These are phyloP conservation scores for Carcina quercana DNA, from an alignment of 2,888 invertebrate genomes.

Conservation along the genomic window DNA sequence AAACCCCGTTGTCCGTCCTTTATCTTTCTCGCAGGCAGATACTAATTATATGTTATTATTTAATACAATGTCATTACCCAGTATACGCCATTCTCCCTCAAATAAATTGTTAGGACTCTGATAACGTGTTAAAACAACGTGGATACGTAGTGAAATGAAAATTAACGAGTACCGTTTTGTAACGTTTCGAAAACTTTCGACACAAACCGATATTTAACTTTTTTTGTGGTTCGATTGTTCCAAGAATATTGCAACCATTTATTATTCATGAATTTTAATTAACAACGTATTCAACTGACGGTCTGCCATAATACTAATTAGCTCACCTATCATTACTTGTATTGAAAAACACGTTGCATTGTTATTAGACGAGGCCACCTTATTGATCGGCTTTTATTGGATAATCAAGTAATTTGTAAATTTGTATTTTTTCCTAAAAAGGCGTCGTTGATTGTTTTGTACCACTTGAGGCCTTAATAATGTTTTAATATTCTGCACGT, in stretches of 20 bases:
- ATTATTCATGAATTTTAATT: constrained; percentile 53
- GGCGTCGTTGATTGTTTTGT: too few relatives aligned
- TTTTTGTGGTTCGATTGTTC: constrained; percentile 44
- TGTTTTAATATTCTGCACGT: too few relatives aligned
- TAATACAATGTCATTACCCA: constrained; percentile 65
- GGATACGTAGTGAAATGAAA: constrained; percentile 37
- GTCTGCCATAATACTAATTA: constrained; percentile 42
- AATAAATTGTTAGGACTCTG: constrained; percentile 38
- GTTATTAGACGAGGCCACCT: constrained; percentile 36
- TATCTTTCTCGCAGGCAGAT: constrained; percentile 63
- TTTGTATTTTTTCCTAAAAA: too few relatives aligned
- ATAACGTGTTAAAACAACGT: constrained; percentile 45
- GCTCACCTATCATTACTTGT: constrained; percentile 43
- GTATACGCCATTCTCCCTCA: constrained; percentile 43
- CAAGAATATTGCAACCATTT: constrained; percentile 38
- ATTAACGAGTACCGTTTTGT: constrained; percentile 45
- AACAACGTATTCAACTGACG: constrained; percentile 39
- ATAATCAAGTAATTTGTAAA: too few relatives aligned
- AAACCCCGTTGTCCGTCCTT: constrained; percentile 58
- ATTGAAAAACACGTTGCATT: constrained; percentile 40
- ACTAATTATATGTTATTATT: constrained; percentile 71
- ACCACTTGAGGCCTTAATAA: too few relatives aligned
- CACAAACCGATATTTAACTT: constrained; percentile 40
- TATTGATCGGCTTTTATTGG: constrained; percentile 35
- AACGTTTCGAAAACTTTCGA: constrained; percentile 33